phyloP scores from a whole-genome alignment of 2,888 invertebrate genomes.

The Melanargia galathea region DNA sequence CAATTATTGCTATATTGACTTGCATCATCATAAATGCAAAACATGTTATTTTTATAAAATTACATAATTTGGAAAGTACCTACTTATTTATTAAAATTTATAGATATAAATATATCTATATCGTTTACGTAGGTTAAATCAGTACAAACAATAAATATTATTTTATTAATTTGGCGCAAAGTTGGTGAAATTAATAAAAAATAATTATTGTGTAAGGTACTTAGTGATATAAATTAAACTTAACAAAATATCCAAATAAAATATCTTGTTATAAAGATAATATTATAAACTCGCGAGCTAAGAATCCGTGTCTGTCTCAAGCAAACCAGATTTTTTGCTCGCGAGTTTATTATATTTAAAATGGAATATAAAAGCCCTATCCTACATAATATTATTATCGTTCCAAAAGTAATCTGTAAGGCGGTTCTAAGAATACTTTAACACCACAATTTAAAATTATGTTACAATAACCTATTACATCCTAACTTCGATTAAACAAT shows the following conservation, averaged over 20 bases:
- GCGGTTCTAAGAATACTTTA: too few species aligned
- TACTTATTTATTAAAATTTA: slow-evolving; percentile 6
- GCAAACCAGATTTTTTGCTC: not conserved
- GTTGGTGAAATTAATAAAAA: too few species aligned
- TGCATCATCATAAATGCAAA: slow-evolving; percentile 1
- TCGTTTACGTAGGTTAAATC: not conserved
- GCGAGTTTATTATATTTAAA: too few species aligned
- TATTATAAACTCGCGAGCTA: not conserved
- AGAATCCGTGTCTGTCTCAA: too few species aligned
- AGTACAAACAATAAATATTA: too few species aligned
- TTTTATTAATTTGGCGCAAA: not conserved
- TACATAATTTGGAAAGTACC: not conserved
- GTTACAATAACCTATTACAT: not conserved
- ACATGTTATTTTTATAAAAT: slow-evolving; percentile 2
- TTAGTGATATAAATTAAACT: too few species aligned
- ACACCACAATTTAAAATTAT: not conserved
- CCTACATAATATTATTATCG: too few species aligned
- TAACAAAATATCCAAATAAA: not conserved
- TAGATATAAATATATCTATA: slow-evolving; percentile 11
- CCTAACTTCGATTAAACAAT: too few species aligned
- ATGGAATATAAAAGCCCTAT: too few species aligned
- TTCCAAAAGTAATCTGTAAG: too few species aligned
- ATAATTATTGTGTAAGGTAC: too few species aligned
- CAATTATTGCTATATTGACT: slow-evolving; percentile 34
- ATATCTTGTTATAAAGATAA: not conserved